A percentile compares a stretch with the other conserved stretches of the same genome.
phyloP scores from a whole-genome alignment of 2,888 invertebrate genomes.

The Ellobium chinense region DNA sequence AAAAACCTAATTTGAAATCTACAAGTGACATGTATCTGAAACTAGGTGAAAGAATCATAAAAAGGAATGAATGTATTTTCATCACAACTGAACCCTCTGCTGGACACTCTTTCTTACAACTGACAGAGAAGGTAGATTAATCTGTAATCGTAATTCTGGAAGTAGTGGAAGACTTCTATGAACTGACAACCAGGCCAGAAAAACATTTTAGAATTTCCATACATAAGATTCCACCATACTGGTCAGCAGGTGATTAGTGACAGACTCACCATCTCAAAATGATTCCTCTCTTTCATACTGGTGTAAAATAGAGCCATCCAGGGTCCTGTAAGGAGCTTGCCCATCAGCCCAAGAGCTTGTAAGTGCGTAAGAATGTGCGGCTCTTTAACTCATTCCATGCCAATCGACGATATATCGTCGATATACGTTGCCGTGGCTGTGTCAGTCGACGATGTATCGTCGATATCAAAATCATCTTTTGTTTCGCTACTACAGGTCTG shows the following conservation, averaged over 20 bases:
- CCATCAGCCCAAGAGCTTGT: slow-evolving; percentile 3
- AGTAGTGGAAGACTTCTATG: background rate
- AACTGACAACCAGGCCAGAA: background rate
- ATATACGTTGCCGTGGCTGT: no score
- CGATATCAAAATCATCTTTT: no score
- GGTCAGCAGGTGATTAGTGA: background rate
- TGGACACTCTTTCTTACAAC: background rate
- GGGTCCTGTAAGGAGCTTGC: background rate
- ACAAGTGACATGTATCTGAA: background rate
- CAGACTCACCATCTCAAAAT: slow-evolving; percentile 1
- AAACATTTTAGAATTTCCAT: background rate
- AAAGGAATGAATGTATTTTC: background rate
- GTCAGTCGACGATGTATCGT: no score
- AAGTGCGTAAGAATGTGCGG: background rate
- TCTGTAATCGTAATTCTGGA: background rate
- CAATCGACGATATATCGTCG: no score
- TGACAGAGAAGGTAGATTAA: background rate
- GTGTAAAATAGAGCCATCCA: slow-evolving; percentile 5
- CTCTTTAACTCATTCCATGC: no score
- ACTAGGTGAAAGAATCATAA: background rate
- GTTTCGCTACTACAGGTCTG: no score
- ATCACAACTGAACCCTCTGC: background rate
- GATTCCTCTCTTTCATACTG: slow-evolving; percentile 3
- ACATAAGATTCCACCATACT: background rate
- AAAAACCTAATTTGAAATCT: background rate